Evolutionary conservation across 2,888 invertebrate genomes (phyloP).

Genomic region (Dastarcus helophoroides): DNA sequence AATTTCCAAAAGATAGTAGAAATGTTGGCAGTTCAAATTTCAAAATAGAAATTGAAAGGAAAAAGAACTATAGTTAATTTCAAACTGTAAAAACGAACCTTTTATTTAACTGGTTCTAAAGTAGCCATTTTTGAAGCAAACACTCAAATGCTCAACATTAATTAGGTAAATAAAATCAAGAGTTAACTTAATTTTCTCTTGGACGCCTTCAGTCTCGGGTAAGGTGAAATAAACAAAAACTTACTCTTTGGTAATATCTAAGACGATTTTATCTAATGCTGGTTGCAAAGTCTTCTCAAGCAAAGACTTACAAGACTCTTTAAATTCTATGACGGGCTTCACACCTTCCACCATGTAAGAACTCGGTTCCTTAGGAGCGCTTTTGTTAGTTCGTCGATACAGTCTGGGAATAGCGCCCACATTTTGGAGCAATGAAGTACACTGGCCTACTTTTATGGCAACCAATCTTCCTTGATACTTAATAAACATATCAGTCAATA

Average conservation of each 20-base stretch:
- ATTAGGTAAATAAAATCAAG: no score
- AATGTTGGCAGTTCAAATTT: no score
- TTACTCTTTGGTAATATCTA: conserved; percentile 41
- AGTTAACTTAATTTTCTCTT: no score
- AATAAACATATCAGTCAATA: conserved; percentile 17
- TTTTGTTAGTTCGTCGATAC: conserved; percentile 85
- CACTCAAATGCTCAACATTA: no score
- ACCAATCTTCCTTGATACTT: conserved; percentile 23
- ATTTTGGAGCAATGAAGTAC: conserved; percentile 56
- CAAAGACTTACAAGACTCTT: conserved; percentile 38
- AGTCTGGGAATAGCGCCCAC: conserved; percentile 89
- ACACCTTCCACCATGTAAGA: conserved; percentile 45
- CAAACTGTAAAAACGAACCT: no score
- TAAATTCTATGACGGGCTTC: conserved; percentile 46
- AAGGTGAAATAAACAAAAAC: conserved; percentile 17
- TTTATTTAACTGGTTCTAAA: no score
- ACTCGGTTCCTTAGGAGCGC: conserved; percentile 70
- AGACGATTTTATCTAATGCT: conserved; percentile 37
- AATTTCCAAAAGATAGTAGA: no score
- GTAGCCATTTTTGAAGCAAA: no score
- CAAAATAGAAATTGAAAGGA: no score
- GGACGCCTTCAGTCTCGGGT: no score
- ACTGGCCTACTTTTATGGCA: conserved; percentile 29
- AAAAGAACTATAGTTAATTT: no score
- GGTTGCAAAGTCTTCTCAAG: conserved; percentile 31